These are phyloP conservation scores for Halcyon chelicuti DNA, from an alignment of 2,797 vertebrate species.

Conservation along the genomic window DNA sequence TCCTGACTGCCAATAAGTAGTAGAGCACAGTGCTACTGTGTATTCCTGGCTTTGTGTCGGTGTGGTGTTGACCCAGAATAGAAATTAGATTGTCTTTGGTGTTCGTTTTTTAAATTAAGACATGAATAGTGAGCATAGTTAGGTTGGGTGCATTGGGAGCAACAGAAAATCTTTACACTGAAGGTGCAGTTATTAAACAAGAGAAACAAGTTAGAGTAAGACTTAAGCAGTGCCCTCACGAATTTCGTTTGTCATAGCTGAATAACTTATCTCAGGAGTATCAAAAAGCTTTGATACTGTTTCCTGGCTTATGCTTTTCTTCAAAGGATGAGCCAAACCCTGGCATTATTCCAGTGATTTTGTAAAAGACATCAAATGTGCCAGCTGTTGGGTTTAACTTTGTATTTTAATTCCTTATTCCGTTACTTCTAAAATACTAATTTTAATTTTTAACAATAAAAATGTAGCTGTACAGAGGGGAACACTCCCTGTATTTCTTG, in stretches of 20 bases:
- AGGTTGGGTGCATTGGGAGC: background rate
- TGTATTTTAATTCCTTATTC: background rate
- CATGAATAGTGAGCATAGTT: background rate
- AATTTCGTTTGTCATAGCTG: background rate
- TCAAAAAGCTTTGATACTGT: background rate
- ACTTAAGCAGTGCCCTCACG: background rate
- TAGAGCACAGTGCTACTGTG: conserved; percentile 57
- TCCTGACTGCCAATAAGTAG: conserved; percentile 69
- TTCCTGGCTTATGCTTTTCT: background rate
- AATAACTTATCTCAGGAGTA: background rate
- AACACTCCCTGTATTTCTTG: background rate
- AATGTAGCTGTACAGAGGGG: background rate
- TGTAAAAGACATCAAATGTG: background rate
- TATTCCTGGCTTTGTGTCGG: conserved; percentile 10
- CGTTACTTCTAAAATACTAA: background rate
- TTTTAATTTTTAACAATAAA: background rate
- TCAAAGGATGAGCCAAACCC: background rate
- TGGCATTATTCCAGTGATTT: background rate
- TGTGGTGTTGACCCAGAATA: conserved; percentile 33
- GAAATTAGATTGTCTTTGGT: conserved; percentile 18
- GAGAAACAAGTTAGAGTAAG: background rate
- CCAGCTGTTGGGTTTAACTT: background rate
- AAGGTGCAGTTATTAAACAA: background rate
- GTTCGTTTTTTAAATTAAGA: conserved; percentile 8
- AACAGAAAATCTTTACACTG: background rate